Base-by-base conservation (phyloP, 1,140 invertebrate genomes). In the Drosophila virilis region DNA sequence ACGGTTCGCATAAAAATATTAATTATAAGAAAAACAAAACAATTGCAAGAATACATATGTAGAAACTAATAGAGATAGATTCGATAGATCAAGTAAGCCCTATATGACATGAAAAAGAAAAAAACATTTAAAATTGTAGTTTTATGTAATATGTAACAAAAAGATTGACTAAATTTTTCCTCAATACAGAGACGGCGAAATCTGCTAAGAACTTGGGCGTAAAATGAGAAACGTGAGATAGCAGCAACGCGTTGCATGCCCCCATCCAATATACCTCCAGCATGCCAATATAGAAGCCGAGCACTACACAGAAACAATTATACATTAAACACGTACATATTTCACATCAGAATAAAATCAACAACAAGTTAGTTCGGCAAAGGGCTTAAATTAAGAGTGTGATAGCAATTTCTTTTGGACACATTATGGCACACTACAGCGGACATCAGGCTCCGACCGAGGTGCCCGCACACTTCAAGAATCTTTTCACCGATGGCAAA, bases 401-500 rank as follows among this genome's bases (percentile, higher is more conserved):
- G 15, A 38, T 45, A 46, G 4, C 12, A 45, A 10, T 35, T 42
- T 43, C 22, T 55, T 52, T 68, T 12, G 57, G 50, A 42, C 65
- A 58, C 45, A 74, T 59, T 33, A 91, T 91, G 90, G 90, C 90
- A 12, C 79, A 90, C 66, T 90, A 57, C 35, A 90, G 72, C 58
- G 80, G 83, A 65, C 72, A 77, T 13, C 73, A 77, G 60, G 51
- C 51, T n/a, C 9, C 51, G 8, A 40, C n/a, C 28, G 70, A 62
- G 50, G 80, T 90, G 59, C 90, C 90, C 0, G 76, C 78, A 9
- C 72, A 89, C 70, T 91, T 91, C 42, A 88, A 90, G 74, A 69
- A 90, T 62, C 73, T 91, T n/a, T 91, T 91, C 48, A 74, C 58
- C 22, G 80, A 80, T 43, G 90, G 90, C 13, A 70, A 75, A 32